Percentiles rank a stretch among this genome's conserved stretches.
Conservation (phyloP, 2,113 vertebrate species). For the Columbina picui region DNA sequence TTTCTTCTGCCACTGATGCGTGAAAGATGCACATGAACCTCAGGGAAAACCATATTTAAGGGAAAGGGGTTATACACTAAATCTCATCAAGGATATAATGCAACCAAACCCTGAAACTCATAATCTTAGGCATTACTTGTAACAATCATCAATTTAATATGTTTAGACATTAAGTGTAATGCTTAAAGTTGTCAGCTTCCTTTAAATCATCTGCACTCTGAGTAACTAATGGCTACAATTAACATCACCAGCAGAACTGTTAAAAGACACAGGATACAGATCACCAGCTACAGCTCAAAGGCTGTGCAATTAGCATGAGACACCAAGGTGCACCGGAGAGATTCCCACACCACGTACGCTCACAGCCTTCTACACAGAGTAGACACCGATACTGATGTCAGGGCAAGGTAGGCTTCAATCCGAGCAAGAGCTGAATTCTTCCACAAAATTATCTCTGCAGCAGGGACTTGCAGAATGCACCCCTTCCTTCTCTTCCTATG, state of each 20-base stretch:
- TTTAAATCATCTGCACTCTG: not conserved
- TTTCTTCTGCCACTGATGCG: not conserved
- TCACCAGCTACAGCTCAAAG: not conserved
- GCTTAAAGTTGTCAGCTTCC: conserved; percentile 5
- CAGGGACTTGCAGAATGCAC: not conserved
- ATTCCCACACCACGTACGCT: not conserved
- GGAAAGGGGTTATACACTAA: not conserved
- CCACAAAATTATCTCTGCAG: not conserved
- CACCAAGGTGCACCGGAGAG: fast-evolving
- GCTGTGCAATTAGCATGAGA: not conserved
- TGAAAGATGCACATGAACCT: not conserved
- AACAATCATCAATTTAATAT: not conserved
- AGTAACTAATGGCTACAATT: not conserved
- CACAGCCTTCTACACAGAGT: not conserved
- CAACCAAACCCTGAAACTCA: not conserved
- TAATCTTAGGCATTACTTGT: not conserved
- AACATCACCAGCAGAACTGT: conserved; percentile 10
- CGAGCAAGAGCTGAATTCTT: fast-evolving
- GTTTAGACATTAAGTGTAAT: not conserved
- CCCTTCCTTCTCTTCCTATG: not conserved
- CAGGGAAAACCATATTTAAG: not conserved
- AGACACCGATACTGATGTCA: fast-evolving
- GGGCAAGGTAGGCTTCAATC: not conserved
- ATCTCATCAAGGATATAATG: not conserved
- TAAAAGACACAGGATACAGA: not conserved